A percentile compares a stretch with the other conserved stretches of the same genome.
phyloP scores from a whole-genome alignment of 1,140 invertebrate genomes.

The Anastrepha obliqua region DNA sequence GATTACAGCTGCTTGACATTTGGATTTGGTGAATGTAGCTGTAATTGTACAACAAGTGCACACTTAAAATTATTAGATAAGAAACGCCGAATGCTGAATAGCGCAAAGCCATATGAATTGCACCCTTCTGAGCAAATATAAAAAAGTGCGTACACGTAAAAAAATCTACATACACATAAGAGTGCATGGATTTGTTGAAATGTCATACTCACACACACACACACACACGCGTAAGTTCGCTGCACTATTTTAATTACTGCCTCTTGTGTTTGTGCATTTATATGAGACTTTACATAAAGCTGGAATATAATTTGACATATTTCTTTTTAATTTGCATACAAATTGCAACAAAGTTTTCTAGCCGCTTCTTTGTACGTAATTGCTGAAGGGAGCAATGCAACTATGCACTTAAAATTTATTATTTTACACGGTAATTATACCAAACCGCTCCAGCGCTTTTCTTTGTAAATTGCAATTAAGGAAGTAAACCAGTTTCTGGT shows the following conservation, averaged over 20 bases:
- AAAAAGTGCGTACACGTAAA: not conserved
- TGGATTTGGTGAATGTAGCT: not conserved
- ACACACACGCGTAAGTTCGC: conserved; percentile 1
- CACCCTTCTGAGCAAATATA: not conserved
- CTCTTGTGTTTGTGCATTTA: not conserved
- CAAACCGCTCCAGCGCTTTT: conserved; percentile 26
- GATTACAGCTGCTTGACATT: conserved; percentile 41
- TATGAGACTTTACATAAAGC: not conserved
- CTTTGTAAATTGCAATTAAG: conserved; percentile 34
- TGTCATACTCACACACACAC: too few species aligned
- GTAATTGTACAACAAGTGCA: conserved; percentile 46
- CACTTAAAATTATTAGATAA: conserved; percentile 19
- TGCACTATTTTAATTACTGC: conserved; percentile 42
- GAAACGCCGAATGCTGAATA: not conserved
- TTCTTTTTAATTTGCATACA: conserved; percentile 50
- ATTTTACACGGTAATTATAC: conserved; percentile 32
- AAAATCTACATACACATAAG: not conserved
- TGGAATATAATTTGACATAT: conserved; percentile 31
- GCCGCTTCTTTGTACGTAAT: not conserved
- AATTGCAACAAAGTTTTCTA: conserved; percentile 43
- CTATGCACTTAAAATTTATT: conserved; percentile 26
- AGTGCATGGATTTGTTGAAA: not conserved
- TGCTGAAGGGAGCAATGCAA: conserved; percentile 47
- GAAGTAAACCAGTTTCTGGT: not conserved
- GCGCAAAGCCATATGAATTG: not conserved